Evolutionary conservation across 2,888 invertebrate species (phyloP), one percentile per base, ranked within the genome.

Genomic region (Drosophila heteroneura): DNA sequence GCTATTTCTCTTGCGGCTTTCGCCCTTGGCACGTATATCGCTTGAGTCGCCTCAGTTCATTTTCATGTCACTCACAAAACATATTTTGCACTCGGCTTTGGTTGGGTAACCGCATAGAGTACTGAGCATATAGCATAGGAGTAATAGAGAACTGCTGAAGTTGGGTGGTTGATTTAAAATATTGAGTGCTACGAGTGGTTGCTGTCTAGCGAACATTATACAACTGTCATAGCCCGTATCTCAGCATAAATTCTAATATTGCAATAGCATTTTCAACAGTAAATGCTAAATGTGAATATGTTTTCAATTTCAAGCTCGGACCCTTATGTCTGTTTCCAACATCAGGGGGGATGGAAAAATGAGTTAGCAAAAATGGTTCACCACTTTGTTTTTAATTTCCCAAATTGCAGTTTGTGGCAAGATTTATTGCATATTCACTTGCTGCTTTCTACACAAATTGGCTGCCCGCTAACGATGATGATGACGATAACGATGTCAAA

Each of bases 21-120:
- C 60, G 75, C 70, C 57, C 61, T 78, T 72, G 70, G 60, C 56
- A 66, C 52, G 81, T 71, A 83, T 78, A 86, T 79, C 84, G 87
- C 52, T 70, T 66, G 67, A 74, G 74, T 70, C 76, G 82, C 74
- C 74, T 82, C 84, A 84, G 79, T 86, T 85, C 85, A 85, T 87
- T 86, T 85, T 72, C 79, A 85, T 81, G 85, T 85, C 89, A 81
- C 82, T 83, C 79, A 75, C 84, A 86, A 79, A 78, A 81, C 76
- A 86, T 81, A 89, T 81, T 85, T 76, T 70, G 74, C 70, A 70
- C 64, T 80, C 69, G 74, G 60, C 82, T 65, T 72, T 79, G 79
- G 79, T 89, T 79, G 53, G 14, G 1, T 16, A 37, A 70, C 73
- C 74, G 44, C 61, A 63, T 63, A 57, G 57, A 37, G 65, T 41